These are phyloP conservation scores for Megatriorchis doriae DNA, from an alignment of 2,113 vertebrate genomes.

Conservation along the genomic window DNA sequence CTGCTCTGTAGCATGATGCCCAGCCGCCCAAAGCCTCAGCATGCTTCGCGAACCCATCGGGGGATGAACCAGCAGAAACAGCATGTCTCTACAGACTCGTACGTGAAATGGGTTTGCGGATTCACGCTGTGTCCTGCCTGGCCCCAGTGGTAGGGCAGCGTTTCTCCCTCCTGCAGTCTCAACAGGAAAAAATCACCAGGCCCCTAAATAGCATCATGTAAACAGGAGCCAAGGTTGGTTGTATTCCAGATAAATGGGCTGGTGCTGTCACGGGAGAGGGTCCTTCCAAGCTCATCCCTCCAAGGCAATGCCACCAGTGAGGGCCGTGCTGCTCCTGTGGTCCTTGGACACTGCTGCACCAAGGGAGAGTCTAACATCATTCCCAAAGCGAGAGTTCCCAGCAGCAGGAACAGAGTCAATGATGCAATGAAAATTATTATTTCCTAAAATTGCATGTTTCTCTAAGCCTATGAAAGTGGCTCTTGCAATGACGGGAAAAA, in stretches of 20 bases:
- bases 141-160: background rate
- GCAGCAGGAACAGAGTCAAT: background rate
- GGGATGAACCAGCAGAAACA: background rate
- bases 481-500: background rate
- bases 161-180: background rate
- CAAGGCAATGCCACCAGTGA: background rate
- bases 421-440: background rate
- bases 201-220: too few relatives aligned
- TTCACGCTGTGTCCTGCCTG: background rate
- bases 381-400: background rate
- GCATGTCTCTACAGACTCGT: background rate
- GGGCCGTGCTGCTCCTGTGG: background rate
- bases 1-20: background rate
- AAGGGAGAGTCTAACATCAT: rapidly evolving
- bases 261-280: rapidly evolving
- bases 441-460: background rate
- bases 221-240: background rate
- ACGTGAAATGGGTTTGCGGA: too few relatives aligned
- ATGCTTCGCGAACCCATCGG: rapidly evolving
- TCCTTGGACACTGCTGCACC: background rate
- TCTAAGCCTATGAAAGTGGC: background rate
- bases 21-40: background rate
- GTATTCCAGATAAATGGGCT: background rate
- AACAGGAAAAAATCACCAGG: background rate
- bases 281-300: background rate